Conservation (phyloP, 2,113 vertebrate genomes). For the Camelus bactrianus region DNA sequence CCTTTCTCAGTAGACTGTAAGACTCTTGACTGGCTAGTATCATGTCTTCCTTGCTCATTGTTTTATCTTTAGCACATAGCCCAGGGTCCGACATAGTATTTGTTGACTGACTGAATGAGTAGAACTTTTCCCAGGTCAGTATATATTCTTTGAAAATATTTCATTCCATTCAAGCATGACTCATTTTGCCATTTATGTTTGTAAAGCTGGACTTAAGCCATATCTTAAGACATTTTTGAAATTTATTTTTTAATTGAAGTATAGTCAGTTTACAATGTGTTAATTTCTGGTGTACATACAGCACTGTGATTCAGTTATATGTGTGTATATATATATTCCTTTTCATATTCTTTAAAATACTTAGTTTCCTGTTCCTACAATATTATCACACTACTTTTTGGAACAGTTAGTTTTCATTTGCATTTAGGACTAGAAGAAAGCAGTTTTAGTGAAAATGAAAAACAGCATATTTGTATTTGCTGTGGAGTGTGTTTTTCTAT, state of each 20-base stretch:
- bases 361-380: background rate
- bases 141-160: constrained; percentile 3
- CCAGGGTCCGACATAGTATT: background rate
- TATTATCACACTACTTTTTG: background rate
- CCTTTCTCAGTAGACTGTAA: background rate
- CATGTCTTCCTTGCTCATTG: background rate
- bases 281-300: too few species aligned
- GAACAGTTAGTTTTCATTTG: constrained; percentile 21
- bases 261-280: too few species aligned
- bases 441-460: constrained; percentile 22
- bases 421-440: constrained; percentile 30
- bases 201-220: background rate
- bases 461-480: background rate
- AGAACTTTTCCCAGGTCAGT: background rate
- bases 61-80: background rate
- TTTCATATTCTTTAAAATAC: background rate
- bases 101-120: background rate
- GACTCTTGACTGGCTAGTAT: background rate
- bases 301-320: too few species aligned
- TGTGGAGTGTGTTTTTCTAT: constrained; percentile 1
- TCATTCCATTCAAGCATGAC: background rate
- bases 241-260: too few species aligned
- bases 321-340: too few species aligned
- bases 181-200: constrained; percentile 38
- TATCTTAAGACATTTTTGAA: background rate